Conservation (phyloP, 2,888 invertebrate species). For the Mimas tiliae region DNA sequence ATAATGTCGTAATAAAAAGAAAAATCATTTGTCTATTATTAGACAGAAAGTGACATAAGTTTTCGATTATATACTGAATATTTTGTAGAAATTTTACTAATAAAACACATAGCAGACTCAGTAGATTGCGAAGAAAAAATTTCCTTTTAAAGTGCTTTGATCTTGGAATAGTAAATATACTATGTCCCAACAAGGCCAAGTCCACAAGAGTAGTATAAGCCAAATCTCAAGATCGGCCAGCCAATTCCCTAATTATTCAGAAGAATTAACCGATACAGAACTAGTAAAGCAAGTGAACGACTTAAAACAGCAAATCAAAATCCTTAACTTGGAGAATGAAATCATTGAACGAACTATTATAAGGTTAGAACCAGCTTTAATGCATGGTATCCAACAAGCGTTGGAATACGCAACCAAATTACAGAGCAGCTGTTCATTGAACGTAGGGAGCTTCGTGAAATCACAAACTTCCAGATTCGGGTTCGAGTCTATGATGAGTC, state of each 20-base stretch:
- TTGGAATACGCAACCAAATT: constrained; percentile 67
- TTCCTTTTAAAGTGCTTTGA: background rate
- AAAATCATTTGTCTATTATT: background rate
- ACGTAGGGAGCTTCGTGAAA: constrained; percentile 57
- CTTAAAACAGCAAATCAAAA: constrained; percentile 57
- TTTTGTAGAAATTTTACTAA: constrained; percentile 14
- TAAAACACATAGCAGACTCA: background rate
- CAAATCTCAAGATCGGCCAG: constrained; percentile 63
- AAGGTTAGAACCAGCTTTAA: constrained; percentile 72
- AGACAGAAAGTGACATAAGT: constrained; percentile 22
- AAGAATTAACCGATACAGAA: constrained; percentile 64
- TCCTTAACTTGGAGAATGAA: constrained; percentile 79
- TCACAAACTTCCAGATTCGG: constrained; percentile 61
- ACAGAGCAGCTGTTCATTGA: constrained; percentile 55
- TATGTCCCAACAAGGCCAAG: constrained; percentile 41
- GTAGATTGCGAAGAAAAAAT: background rate
- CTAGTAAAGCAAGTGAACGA: constrained; percentile 64
- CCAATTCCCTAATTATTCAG: constrained; percentile 54
- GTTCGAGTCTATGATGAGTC: constrained; percentile 56
- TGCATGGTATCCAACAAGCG: constrained; percentile 76
- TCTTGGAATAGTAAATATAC: background rate
- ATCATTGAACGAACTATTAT: constrained; percentile 76
- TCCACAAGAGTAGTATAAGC: constrained; percentile 55
- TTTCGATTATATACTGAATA: constrained; percentile 5
- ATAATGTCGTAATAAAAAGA: background rate